Evolutionary conservation across 2,888 invertebrate genomes (phyloP).

Genomic region (Cerastoderma edule): DNA sequence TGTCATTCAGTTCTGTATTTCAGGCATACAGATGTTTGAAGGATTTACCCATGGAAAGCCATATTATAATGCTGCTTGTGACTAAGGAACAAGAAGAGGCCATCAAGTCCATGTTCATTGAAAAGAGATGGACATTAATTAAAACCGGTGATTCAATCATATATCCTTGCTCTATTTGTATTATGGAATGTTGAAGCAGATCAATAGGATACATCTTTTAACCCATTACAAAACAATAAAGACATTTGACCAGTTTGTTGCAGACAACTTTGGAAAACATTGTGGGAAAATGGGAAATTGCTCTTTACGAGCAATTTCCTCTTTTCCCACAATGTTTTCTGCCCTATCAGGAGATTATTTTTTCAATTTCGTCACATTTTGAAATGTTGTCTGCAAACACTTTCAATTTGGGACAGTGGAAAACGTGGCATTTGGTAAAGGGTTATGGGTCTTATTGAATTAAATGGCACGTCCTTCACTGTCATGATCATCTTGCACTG

Average conservation of each 20-base stretch:
- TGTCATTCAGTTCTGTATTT: too few relatives aligned
- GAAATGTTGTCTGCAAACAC: too few relatives aligned
- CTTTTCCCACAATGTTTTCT: too few relatives aligned
- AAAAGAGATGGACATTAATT: conserved; percentile 39
- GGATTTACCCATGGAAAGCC: conserved; percentile 36
- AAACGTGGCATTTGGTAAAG: too few relatives aligned
- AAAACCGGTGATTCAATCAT: conserved; percentile 23
- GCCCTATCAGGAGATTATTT: too few relatives aligned
- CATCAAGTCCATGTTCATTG: conserved; percentile 34
- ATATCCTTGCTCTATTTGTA: not conserved
- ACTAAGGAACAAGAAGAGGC: conserved; percentile 46
- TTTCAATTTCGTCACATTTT: too few relatives aligned
- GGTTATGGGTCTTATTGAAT: too few relatives aligned
- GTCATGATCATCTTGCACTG: too few relatives aligned
- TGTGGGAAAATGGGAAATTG: not conserved
- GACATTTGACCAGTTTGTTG: not conserved
- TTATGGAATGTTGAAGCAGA: not conserved
- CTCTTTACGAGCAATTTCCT: too few relatives aligned
- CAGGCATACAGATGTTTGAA: too few relatives aligned
- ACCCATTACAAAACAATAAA: not conserved
- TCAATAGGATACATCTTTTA: not conserved
- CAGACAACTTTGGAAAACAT: not conserved
- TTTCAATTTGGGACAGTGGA: too few relatives aligned
- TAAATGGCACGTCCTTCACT: too few relatives aligned
- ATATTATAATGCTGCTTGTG: conserved; percentile 38